Evolutionary conservation across 2,888 invertebrate species (phyloP).

Genomic region (Papilio protenor): DNA sequence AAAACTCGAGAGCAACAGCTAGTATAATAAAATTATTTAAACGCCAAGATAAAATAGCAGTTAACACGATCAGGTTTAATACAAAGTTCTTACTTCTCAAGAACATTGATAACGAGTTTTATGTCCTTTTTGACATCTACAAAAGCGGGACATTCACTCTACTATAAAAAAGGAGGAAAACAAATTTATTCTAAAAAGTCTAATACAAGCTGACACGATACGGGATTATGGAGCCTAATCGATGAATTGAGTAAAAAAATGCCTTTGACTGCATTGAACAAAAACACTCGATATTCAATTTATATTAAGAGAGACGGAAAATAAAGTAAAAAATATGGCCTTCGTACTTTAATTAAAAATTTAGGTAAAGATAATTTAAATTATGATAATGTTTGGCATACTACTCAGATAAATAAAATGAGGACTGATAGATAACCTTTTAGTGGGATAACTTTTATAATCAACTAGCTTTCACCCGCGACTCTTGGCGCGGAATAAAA

Average conservation of each 20-base stretch:
- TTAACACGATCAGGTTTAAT: background rate
- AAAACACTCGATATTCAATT: background rate
- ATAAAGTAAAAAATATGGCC: background rate
- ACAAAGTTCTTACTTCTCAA: background rate
- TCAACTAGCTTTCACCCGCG: too few relatives aligned
- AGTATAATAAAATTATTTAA: background rate
- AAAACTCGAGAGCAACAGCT: too few relatives aligned
- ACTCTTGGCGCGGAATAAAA: too few relatives aligned
- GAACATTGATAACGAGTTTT: background rate
- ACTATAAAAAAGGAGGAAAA: background rate
- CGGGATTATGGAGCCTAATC: background rate
- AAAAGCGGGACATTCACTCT: background rate
- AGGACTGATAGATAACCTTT: background rate
- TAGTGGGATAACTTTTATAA: too few relatives aligned
- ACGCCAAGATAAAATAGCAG: background rate
- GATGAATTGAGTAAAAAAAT: background rate
- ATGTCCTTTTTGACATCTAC: constrained; percentile 9
- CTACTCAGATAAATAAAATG: background rate
- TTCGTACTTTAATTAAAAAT: background rate
- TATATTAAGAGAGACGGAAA: too few relatives aligned
- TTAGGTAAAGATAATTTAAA: background rate
- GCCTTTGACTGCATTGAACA: background rate
- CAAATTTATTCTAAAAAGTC: background rate
- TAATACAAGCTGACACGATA: background rate
- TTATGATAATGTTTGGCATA: background rate